Evolutionary conservation across 92 coral and sea anemone species (phyloP), one percentile per base, ranked within the genome.

Genomic region (Epizoanthus rinbou): DNA sequence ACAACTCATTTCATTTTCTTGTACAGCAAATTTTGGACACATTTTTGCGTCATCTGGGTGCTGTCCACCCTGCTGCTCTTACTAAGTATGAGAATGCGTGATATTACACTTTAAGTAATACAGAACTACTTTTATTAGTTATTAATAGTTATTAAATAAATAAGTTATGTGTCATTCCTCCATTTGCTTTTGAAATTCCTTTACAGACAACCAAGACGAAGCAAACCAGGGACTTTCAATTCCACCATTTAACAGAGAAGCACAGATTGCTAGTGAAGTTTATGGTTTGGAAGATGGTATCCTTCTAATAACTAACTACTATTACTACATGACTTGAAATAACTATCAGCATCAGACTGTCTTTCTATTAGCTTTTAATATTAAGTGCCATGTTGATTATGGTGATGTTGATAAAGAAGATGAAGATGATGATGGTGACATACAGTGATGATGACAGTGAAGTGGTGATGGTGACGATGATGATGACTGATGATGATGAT

Each of bases 221-320:
- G 24, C 69, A 9, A 85, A 88, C 35, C 89, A 86, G 74, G 70
- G 83, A 5, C 86, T 90, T 35, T 88, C 83, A 58, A 81, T 95
- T 37, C 98, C 98, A 43, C 94, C 97, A 11, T 95, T 84, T 71
- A 91, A 95, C 69, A 72, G 80, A 41, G 84, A 82, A 59, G 98
- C 95, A 70, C 25, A 53, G 41, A 79, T 79, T 9, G 87, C 94
- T 22, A 83, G 91, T 28, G 96, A 86, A 57, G 85, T 93, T 10
- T 93, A 95, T 74, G 87, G 76, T 41, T 69, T 93, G 56, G 90
- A 93, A 54, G 87, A 92, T 73, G 85, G 97, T 95, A 95, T 95
- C 97, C 93, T 95, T 93, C 75, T 11, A 28, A 35, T 35, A 35
- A 35, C 66, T 75, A 65, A n/a, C 16, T 53, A 56, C 15, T 9